phyloP scores from a whole-genome alignment of 2,888 invertebrate genomes.

The Norana najaformis region DNA sequence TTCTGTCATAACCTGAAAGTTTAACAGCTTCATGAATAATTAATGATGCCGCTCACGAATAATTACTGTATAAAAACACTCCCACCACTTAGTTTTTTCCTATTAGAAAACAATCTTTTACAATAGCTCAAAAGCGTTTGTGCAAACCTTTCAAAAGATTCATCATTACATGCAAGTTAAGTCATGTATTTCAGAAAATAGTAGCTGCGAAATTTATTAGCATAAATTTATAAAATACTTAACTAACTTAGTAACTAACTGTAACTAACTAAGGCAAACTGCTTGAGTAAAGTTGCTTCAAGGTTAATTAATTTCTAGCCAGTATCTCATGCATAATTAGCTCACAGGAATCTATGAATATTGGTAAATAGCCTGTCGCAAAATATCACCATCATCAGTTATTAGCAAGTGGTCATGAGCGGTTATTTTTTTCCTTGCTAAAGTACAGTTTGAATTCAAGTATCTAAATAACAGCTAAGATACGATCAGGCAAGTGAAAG shows the following conservation, averaged over 20 bases:
- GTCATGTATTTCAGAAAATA: too few relatives aligned
- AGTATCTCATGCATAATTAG: background rate
- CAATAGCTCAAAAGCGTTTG: background rate
- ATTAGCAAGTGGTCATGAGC: background rate
- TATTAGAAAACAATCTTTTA: background rate
- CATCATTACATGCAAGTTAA: too few relatives aligned
- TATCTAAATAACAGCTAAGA: background rate
- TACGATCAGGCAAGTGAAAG: background rate
- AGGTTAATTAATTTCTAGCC: background rate
- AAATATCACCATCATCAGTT: too few relatives aligned
- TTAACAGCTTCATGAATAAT: background rate
- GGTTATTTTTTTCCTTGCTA: background rate
- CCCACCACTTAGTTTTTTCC: background rate
- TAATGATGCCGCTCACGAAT: background rate
- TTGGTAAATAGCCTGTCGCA: too few relatives aligned
- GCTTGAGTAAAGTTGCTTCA: background rate
- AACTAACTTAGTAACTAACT: background rate
- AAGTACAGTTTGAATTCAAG: background rate
- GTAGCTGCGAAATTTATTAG: too few relatives aligned
- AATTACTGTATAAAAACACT: background rate
- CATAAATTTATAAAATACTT: background rate
- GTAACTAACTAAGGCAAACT: too few relatives aligned
- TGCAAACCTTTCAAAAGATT: background rate
- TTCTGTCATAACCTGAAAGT: conserved; percentile 6
- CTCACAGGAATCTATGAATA: too few relatives aligned